Conservation (phyloP, 2,888 invertebrate genomes). For the Hydropsyche betteni region DNA sequence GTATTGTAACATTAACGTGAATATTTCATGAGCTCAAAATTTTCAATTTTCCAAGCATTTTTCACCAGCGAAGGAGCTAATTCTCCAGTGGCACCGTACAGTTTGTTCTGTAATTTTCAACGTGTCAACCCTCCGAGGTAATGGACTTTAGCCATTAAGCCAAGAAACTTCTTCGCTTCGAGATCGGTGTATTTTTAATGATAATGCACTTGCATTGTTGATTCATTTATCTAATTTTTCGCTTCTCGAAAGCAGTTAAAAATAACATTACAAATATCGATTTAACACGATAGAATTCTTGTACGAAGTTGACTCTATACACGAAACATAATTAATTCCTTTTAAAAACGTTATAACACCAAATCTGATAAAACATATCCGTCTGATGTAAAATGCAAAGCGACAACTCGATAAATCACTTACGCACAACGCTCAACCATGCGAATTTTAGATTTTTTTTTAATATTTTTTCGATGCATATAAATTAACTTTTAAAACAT, state of each 20-base stretch:
- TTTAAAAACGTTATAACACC: too few species aligned
- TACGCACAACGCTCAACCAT: neutral
- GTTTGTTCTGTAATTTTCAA: constrained; percentile 27
- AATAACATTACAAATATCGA: neutral
- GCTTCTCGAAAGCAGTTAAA: neutral
- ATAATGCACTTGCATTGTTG: constrained; percentile 37
- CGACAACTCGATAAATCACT: constrained; percentile 11
- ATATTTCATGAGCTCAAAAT: neutral
- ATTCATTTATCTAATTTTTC: constrained; percentile 33
- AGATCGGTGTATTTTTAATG: constrained; percentile 39
- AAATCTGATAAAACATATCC: too few species aligned
- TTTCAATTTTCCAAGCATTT: neutral
- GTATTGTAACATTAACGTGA: too few species aligned
- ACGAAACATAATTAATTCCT: too few species aligned
- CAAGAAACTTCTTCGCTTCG: constrained; percentile 36
- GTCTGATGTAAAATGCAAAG: constrained; percentile 1
- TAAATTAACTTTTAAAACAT: neutral
- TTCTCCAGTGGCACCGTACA: neutral
- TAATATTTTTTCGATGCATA: neutral
- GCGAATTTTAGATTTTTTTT: too few species aligned
- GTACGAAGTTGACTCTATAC: too few species aligned
- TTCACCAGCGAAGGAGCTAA: too few species aligned
- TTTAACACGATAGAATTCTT: too few species aligned
- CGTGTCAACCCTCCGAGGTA: constrained; percentile 39
- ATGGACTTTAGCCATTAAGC: constrained; percentile 40